Conservation (phyloP, 2,113 vertebrate species). For the Lophochroa leadbeateri region DNA sequence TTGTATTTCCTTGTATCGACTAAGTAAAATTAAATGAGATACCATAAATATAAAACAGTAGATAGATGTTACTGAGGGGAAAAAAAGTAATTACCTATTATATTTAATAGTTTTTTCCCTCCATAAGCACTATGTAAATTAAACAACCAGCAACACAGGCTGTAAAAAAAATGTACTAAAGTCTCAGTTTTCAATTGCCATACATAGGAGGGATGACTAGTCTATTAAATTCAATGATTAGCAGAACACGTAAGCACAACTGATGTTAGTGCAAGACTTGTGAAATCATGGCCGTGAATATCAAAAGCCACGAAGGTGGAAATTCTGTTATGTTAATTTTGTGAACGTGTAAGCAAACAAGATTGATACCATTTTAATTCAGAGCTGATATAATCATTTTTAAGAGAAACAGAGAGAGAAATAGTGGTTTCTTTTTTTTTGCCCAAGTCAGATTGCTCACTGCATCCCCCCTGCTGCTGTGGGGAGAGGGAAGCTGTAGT, state of each 20-base stretch:
- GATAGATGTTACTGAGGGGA: background rate
- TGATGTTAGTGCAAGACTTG: background rate
- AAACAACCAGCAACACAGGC: background rate
- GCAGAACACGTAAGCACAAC: background rate
- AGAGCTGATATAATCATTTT: background rate
- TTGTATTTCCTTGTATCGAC: conserved; percentile 8
- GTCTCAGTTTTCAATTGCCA: background rate
- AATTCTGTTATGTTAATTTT: background rate
- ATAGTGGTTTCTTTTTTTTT: background rate
- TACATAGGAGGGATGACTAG: background rate
- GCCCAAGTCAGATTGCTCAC: background rate
- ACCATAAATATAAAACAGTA: conserved; percentile 28
- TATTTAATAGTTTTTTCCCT: background rate
- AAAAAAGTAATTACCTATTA: background rate
- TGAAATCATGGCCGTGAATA: background rate
- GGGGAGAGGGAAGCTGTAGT: background rate
- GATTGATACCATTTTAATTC: background rate
- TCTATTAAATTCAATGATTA: background rate
- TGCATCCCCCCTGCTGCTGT: background rate
- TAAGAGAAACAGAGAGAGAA: background rate
- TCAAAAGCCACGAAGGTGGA: background rate
- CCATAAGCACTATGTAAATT: background rate
- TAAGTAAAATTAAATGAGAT: conserved; percentile 34
- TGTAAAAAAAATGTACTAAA: background rate
- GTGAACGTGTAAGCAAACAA: background rate